Base-by-base conservation (phyloP, 2,113 vertebrate species). In the Dicerorhinus sumatrensis region DNA sequence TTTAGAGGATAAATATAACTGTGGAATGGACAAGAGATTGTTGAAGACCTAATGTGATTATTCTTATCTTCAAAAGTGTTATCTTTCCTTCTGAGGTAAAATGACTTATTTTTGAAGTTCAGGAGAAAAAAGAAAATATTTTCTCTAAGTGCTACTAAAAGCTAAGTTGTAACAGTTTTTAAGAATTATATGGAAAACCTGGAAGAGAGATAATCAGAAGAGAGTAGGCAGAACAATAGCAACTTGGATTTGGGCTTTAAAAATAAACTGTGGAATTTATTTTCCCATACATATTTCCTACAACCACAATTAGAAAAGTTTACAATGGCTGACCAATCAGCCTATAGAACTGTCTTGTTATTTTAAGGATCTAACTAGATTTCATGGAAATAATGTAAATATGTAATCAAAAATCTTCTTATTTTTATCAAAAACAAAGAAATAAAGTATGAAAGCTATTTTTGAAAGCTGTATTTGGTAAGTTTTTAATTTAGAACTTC, bases 1-100 rank as follows among this genome's bases (percentile, higher is more conserved):
- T 97, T 96, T 97, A 95, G 95, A 97, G 97, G 94, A 97, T 96
- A 98, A 98, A 98, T 96, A 95, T 94, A 96, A 95, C 89, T 90
- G 39, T 67, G 65, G 54, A 96, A 96, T 84, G 76, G 48, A 77
- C 88, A 96, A 75, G 60, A 95, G 72, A 95, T 60, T 96, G 46
- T 81, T 82, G 90, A 97, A 92, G 72, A 97, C 60, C 73, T 91
- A 97, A 98, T 94, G 92, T 96, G 92, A 96, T 95, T 97, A 94
- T 84, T 95, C 72, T 98, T 96, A 97, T 95, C 97, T 97, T 98
- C 60, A 77, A 77, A 97, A 96, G 14, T 81, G 81, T 75, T 94
- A 92, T 58, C 75, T 94, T 94, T 72, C 70, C n/a, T 97, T 94
- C 80, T 82, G 62, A 95, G 75, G 89, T 76, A 98, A 65, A 93